Percentiles rank a stretch among this genome's conserved stretches.
phyloP scores from a whole-genome alignment of 2,888 invertebrate species.

The Loripinus fragilis region DNA sequence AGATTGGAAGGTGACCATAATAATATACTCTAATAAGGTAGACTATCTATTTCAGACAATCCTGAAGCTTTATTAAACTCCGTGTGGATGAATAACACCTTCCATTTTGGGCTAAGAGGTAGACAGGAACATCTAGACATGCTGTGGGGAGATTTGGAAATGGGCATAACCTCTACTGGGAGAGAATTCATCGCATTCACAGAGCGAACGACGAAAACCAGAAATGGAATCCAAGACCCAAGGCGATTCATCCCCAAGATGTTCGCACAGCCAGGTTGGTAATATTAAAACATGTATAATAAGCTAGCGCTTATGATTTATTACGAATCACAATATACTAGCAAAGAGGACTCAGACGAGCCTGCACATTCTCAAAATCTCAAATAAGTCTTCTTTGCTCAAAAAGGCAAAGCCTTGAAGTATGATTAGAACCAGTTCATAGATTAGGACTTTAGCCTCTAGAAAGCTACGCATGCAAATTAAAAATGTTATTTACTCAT shows the following conservation, averaged over 20 bases:
- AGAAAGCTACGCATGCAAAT: too few species aligned
- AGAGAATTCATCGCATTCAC: slow-evolving; percentile 30
- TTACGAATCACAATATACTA: not conserved
- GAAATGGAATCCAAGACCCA: slow-evolving; percentile 13
- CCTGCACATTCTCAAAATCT: not conserved
- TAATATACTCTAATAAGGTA: not conserved
- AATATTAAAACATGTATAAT: too few species aligned
- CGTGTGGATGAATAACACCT: slow-evolving; percentile 32
- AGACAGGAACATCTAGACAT: slow-evolving; percentile 30
- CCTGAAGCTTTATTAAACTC: slow-evolving; percentile 25
- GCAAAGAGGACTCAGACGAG: not conserved
- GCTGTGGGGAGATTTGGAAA: slow-evolving; percentile 38
- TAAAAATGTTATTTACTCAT: too few species aligned
- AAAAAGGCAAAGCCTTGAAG: not conserved
- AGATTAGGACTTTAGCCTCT: not conserved
- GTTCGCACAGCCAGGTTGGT: slow-evolving; percentile 28
- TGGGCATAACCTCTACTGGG: slow-evolving; percentile 24
- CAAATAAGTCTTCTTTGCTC: not conserved
- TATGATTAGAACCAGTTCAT: not conserved
- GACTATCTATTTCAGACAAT: slow-evolving; percentile 24
- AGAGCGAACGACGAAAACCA: slow-evolving; percentile 38
- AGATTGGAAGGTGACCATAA: not conserved
- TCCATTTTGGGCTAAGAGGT: slow-evolving; percentile 38
- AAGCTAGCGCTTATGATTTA: not conserved
- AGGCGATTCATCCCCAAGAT: slow-evolving; percentile 23